Conservation (phyloP, 2,797 vertebrate genomes). For the Eleutherodactylus coqui region DNA sequence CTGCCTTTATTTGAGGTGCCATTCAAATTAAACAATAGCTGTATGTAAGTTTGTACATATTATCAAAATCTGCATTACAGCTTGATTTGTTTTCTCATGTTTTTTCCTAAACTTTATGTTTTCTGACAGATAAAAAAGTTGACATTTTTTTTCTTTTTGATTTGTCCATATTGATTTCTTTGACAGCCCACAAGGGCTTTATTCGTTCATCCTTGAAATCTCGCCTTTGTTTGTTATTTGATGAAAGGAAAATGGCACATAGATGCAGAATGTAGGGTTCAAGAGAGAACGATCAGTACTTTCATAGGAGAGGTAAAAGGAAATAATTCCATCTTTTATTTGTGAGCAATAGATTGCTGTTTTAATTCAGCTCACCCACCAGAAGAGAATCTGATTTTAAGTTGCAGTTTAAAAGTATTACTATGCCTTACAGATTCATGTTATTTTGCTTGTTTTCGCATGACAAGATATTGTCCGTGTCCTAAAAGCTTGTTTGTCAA, state of each 20-base stretch:
- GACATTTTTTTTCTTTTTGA: slow-evolving; percentile 60
- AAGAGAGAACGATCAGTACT: slow-evolving; percentile 16
- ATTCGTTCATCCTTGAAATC: slow-evolving; percentile 54
- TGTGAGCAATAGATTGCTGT: neutral
- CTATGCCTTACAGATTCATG: neutral
- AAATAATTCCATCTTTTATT: slow-evolving; percentile 1
- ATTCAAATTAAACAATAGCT: too few species aligned
- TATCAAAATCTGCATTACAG: neutral
- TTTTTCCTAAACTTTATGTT: slow-evolving; percentile 9
- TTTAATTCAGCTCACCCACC: slow-evolving; percentile 8
- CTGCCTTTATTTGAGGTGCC: neutral
- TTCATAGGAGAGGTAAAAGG: neutral
- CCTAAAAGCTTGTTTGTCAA: neutral
- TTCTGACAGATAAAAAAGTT: slow-evolving; percentile 41
- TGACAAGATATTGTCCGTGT: neutral
- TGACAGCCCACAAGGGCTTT: slow-evolving; percentile 40
- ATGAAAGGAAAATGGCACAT: slow-evolving; percentile 52
- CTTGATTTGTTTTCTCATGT: neutral
- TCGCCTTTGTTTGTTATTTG: slow-evolving; percentile 49
- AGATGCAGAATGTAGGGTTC: slow-evolving; percentile 47
- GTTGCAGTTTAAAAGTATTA: neutral
- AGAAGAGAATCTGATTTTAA: neutral
- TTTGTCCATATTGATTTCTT: slow-evolving; percentile 56
- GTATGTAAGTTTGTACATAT: neutral
- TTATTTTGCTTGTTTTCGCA: neutral